phyloP scores from a whole-genome alignment of 2,797 vertebrate genomes.

The Sylvilagus floridanus region DNA sequence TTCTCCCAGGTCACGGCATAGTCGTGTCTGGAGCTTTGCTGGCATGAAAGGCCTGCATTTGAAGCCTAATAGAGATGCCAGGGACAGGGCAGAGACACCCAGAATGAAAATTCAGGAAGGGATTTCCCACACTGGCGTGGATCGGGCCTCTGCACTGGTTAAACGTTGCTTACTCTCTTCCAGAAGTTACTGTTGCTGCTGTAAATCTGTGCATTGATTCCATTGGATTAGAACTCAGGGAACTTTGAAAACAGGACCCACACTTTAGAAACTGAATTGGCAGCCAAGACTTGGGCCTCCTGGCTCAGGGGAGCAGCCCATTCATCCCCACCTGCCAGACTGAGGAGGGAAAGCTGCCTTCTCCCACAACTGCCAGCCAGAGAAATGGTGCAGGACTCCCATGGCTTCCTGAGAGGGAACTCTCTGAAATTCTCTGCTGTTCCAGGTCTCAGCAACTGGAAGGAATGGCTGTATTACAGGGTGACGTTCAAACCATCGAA shows the following conservation, averaged over 20 bases:
- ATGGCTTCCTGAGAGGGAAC: neutral
- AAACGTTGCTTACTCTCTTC: constrained; percentile 1
- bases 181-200: constrained; percentile 12
- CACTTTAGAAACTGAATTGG: constrained; percentile 20
- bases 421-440: neutral
- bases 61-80: neutral
- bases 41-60: neutral
- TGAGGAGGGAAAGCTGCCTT: constrained; percentile 18
- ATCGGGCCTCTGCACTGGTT: neutral
- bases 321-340: neutral
- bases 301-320: neutral
- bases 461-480: neutral
- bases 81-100: fast-evolving
- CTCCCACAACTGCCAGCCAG: neutral
- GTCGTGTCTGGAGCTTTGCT: neutral
- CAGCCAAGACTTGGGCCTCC: neutral
- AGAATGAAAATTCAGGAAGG: neutral
- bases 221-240: neutral
- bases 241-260: constrained; percentile 25
- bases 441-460: neutral
- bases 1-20: neutral
- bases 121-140: neutral
- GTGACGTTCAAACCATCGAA: neutral
- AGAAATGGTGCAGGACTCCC: neutral
- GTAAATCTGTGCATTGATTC: constrained; percentile 29